These are phyloP conservation scores for Agrypnia vestita DNA, from an alignment of 1,140 invertebrate species.

Conservation along the genomic window DNA sequence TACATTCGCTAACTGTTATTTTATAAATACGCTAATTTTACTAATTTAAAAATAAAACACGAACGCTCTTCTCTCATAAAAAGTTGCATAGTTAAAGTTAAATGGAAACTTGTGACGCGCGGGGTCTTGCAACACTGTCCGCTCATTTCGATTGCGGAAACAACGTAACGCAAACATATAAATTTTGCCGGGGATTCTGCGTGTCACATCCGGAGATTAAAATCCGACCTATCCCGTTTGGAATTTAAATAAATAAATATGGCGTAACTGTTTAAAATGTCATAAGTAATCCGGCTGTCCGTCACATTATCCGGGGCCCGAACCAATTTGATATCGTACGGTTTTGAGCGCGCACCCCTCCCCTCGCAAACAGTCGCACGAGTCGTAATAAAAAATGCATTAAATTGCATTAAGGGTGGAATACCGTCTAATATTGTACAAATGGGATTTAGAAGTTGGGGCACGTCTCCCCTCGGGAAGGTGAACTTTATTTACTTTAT, in stretches of 20 bases:
- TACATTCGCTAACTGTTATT: too few species aligned
- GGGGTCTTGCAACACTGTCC: too few species aligned
- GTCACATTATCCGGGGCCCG: constrained; percentile 50
- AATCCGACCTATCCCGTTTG: constrained; percentile 22
- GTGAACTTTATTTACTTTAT: constrained; percentile 43
- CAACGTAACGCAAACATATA: constrained; percentile 22
- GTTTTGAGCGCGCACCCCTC: constrained; percentile 5
- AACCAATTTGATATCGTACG: constrained; percentile 38
- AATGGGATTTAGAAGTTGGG: constrained; percentile 50
- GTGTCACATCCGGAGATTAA: constrained; percentile 41
- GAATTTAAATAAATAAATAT: constrained; percentile 47
- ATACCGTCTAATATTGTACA: constrained; percentile 54
- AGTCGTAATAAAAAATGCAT: constrained; percentile 59
- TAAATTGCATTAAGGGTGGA: constrained; percentile 58
- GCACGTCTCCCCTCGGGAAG: constrained; percentile 23
- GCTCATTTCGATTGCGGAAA: background rate
- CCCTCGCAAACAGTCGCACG: background rate
- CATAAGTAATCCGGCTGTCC: constrained; percentile 57
- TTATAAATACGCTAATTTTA: too few species aligned
- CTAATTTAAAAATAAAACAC: too few species aligned
- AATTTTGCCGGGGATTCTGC: constrained; percentile 27
- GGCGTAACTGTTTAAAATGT: constrained; percentile 48
- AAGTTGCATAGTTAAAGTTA: too few species aligned
- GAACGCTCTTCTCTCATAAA: too few species aligned
- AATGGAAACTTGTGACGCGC: too few species aligned